Percentiles rank a stretch among this genome's conserved stretches.
Evolutionary conservation across 2,888 invertebrate species (phyloP).

Genomic region (Cryptophagus acutangulus): DNA sequence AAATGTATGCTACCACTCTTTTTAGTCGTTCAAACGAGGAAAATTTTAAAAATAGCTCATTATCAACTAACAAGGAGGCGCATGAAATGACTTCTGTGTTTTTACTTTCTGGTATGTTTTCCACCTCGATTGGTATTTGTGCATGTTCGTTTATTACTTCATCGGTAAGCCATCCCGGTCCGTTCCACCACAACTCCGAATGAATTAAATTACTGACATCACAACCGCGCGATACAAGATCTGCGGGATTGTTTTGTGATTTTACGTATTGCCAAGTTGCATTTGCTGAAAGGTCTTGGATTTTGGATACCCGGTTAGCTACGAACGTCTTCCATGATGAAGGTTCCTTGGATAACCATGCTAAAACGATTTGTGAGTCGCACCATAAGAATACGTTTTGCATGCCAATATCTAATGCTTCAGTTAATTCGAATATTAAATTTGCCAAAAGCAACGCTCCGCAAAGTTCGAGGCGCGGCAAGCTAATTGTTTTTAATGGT

Average conservation of each 20-base stretch:
- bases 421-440: conserved; percentile 11
- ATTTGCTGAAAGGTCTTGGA: conserved; percentile 15
- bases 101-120: too few relatives aligned
- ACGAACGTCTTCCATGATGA: conserved; percentile 26
- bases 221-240: conserved; percentile 20
- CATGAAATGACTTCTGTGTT: too few relatives aligned
- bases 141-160: too few relatives aligned
- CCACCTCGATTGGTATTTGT: too few relatives aligned
- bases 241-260: conserved; percentile 15
- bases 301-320: conserved; percentile 24
- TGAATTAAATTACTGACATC: conserved; percentile 12
- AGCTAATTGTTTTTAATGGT: conserved; percentile 25
- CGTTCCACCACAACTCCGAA: conserved; percentile 17
- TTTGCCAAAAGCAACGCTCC: conserved; percentile 25
- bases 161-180: conserved; percentile 9
- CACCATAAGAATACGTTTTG: conserved; percentile 20
- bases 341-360: conserved; percentile 11
- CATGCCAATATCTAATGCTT: conserved; percentile 7
- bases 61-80: too few relatives aligned
- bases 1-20: too few relatives aligned
- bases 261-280: conserved; percentile 19
- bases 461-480: conserved; percentile 30
- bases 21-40: too few relatives aligned
- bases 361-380: conserved; percentile 26
- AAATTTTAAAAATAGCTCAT: too few relatives aligned